phyloP scores from a whole-genome alignment of 2,113 vertebrate genomes.

The Prunella himalayana region DNA sequence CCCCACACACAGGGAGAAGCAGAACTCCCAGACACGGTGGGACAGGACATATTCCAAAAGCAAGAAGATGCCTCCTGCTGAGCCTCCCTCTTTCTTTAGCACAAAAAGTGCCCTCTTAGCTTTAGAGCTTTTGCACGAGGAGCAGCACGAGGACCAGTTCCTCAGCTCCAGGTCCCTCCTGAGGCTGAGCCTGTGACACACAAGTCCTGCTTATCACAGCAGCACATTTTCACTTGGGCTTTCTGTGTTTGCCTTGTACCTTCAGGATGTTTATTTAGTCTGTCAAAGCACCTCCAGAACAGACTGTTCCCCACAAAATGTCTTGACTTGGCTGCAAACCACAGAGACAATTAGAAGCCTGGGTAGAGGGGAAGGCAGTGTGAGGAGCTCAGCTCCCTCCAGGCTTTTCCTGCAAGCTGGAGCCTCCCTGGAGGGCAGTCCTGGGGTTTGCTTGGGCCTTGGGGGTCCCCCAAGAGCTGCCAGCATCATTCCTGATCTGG shows the following conservation, averaged over 20 bases:
- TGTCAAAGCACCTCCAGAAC: conserved; percentile 1
- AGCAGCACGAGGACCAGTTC: not conserved
- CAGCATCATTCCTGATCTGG: not conserved
- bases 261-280: not conserved
- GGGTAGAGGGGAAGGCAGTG: not conserved
- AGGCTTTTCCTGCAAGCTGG: not conserved
- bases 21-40: not conserved
- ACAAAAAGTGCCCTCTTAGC: not conserved
- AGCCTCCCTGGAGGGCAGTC: not conserved
- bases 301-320: not conserved
- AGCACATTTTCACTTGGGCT: not conserved
- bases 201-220: not conserved
- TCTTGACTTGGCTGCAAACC: not conserved
- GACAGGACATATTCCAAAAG: not conserved
- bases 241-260: not conserved
- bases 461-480: not conserved
- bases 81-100: not conserved
- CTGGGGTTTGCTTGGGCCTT: not conserved
- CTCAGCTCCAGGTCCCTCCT: not conserved
- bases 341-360: not conserved
- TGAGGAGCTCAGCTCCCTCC: not conserved
- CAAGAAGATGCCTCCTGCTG: not conserved
- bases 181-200: not conserved
- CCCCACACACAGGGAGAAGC: not conserved
- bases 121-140: not conserved